Conservation (phyloP, 2,888 invertebrate species). For the Calliphora vomitoria region DNA sequence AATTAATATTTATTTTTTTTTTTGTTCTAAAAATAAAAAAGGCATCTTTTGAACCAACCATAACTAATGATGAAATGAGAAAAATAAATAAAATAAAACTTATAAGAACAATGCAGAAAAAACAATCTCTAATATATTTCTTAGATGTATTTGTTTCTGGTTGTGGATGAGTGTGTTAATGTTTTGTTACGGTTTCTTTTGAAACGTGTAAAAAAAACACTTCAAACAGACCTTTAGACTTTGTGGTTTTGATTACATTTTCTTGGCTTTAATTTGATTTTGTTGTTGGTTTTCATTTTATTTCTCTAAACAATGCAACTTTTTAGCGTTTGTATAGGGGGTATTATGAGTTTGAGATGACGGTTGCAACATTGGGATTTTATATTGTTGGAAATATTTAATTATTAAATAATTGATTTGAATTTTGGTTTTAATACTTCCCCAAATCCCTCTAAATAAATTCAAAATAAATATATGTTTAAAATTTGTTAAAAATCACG, state of each 20-base stretch:
- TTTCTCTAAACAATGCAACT: conserved; percentile 8
- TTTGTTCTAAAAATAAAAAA: background rate
- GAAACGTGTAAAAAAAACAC: conserved; percentile 12
- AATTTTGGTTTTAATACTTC: too few species aligned
- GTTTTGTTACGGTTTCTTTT: conserved; percentile 46
- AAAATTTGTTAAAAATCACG: too few species aligned
- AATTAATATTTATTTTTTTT: conserved; percentile 12
- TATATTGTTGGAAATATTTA: too few species aligned
- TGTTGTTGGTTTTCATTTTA: background rate
- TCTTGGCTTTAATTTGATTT: conserved; percentile 26
- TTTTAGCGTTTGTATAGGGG: background rate
- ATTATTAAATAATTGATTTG: too few species aligned
- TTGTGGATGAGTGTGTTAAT: background rate
- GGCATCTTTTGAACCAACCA: conserved; percentile 29
- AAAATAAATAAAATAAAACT: conserved; percentile 19
- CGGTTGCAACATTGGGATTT: background rate
- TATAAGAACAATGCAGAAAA: conserved; percentile 15
- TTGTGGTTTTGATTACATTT: conserved; percentile 57
- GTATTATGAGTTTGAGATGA: background rate
- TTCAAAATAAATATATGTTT: too few species aligned
- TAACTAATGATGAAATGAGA: conserved; percentile 59
- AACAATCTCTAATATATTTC: conserved; percentile 21
- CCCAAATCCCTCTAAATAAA: too few species aligned
- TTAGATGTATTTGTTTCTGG: background rate
- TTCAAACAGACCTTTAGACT: conserved; percentile 51